Conservation (phyloP, 64 coral and sea anemone genomes). For the Pocillopora damicornis region DNA sequence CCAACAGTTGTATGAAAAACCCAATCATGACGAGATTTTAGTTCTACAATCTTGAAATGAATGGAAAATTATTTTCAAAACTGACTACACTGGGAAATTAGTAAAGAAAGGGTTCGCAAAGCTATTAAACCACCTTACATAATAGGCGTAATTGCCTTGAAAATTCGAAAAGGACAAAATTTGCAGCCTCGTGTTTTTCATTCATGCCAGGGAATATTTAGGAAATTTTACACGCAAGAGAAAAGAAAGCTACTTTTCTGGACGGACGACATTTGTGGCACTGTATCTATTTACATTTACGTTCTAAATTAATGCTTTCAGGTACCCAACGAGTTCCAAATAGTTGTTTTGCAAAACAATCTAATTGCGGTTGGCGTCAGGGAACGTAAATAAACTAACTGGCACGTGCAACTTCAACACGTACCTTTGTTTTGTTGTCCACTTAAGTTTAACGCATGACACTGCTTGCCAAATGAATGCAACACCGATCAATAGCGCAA, state of each 20-base stretch:
- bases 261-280: neutral
- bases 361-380: constrained; percentile 1
- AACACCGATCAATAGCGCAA: too few species aligned
- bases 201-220: too few species aligned
- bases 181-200: neutral
- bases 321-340: neutral
- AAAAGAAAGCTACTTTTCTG: too few species aligned
- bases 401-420: neutral
- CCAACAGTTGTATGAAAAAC: neutral
- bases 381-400: neutral
- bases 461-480: too few species aligned
- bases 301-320: neutral
- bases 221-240: too few species aligned
- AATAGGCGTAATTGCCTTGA: neutral
- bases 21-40: neutral
- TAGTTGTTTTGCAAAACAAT: neutral
- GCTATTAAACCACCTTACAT: neutral
- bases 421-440: neutral
- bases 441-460: too few species aligned
- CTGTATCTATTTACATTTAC: neutral
- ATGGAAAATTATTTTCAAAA: neutral
- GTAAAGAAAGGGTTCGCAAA: neutral
- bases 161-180: neutral
- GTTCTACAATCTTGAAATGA: neutral
- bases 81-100: neutral